phyloP scores from a whole-genome alignment of 1,140 invertebrate genomes.

The Drosophila sulfurigaster region DNA sequence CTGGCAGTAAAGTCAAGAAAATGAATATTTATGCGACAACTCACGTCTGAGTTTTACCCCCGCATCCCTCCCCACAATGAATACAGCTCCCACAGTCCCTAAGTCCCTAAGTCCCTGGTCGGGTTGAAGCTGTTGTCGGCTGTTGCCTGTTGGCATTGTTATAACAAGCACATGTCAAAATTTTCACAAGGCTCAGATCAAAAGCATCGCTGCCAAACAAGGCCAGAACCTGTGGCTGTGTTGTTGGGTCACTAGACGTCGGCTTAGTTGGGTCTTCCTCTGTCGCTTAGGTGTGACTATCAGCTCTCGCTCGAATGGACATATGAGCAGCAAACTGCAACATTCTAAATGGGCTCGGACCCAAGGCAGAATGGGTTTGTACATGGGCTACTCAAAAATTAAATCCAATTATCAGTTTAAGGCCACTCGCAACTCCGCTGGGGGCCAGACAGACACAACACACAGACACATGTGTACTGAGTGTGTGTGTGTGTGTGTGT shows the following conservation, averaged over 20 bases:
- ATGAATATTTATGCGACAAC: conserved; percentile 82
- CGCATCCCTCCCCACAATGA: not conserved
- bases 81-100: conserved; percentile 13
- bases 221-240: conserved; percentile 34
- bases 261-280: conserved; percentile 11
- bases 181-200: conserved; percentile 66
- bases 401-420: conserved; percentile 84
- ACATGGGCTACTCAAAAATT: conserved; percentile 74
- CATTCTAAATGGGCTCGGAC: conserved; percentile 59
- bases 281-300: conserved; percentile 47
- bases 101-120: conserved; percentile 21
- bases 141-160: conserved; percentile 53
- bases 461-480: conserved; percentile 4
- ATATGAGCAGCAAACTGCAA: conserved; percentile 49
- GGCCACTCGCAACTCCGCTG: conserved; percentile 65
- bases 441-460: conserved; percentile 37
- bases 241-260: conserved; percentile 36
- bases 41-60: conserved; percentile 26
- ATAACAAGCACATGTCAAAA: conserved; percentile 81
- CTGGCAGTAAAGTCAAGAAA: conserved; percentile 74
- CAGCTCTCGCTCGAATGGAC: conserved; percentile 32
- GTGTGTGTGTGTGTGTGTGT: conserved; percentile 8
- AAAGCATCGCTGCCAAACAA: conserved; percentile 48
- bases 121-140: not conserved
- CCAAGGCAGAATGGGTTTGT: conserved; percentile 5